Evolutionary conservation across 2,113 vertebrate species (phyloP).

Genomic region (Glareola pratincola): DNA sequence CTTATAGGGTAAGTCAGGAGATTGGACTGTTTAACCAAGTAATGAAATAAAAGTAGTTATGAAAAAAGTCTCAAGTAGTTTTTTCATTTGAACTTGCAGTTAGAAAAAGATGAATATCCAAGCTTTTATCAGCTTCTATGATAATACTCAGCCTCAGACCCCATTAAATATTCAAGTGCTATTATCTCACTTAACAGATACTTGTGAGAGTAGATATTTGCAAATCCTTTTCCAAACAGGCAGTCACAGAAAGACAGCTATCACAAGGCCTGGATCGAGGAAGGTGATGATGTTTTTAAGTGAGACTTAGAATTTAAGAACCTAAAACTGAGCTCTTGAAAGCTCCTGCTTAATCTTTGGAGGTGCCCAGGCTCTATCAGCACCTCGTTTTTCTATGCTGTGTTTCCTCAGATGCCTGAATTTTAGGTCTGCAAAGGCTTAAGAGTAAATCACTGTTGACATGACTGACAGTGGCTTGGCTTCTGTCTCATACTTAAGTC

Average conservation of each 20-base stretch:
- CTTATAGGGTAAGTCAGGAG: background rate
- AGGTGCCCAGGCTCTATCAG: conserved; percentile 25
- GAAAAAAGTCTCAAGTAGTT: background rate
- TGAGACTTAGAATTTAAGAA: conserved; percentile 34
- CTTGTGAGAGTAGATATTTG: background rate
- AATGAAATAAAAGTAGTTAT: background rate
- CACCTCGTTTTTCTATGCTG: conserved; percentile 24
- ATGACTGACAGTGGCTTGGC: conserved; percentile 7
- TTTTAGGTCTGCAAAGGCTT: conserved; percentile 28
- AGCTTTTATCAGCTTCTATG: background rate
- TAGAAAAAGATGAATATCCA: background rate
- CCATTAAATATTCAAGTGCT: background rate
- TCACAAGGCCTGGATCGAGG: background rate
- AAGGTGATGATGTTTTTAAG: background rate
- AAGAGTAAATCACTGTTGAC: conserved; percentile 44
- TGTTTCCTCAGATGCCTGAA: background rate
- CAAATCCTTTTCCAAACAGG: conserved; percentile 9
- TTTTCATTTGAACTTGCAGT: background rate
- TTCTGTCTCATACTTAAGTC: conserved; percentile 11
- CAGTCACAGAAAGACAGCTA: background rate
- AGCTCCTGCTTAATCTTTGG: conserved; percentile 31
- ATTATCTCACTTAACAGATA: background rate
- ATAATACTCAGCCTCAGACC: background rate
- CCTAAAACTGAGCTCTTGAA: conserved; percentile 20
- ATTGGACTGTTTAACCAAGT: background rate